phyloP scores from a whole-genome alignment of 2,888 invertebrate genomes.

The Neoitamus cyanurus region DNA sequence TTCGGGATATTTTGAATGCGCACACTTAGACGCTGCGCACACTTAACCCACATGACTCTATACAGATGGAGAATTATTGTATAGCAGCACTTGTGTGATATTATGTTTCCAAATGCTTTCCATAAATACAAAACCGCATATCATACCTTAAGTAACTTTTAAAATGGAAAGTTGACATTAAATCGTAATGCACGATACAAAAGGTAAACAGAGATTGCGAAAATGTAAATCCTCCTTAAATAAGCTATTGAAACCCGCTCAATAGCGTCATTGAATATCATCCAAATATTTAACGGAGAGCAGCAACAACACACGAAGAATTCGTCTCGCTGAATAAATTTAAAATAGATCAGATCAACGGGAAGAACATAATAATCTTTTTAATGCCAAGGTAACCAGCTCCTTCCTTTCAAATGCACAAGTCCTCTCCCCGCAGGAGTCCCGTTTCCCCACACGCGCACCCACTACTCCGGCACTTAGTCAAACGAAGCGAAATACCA shows the following conservation, averaged over 20 bases:
- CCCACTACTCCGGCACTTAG: slow-evolving; percentile 31
- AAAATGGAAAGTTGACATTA: too few relatives aligned
- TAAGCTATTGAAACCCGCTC: neutral
- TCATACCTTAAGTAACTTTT: too few relatives aligned
- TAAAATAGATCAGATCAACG: neutral
- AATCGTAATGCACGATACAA: neutral
- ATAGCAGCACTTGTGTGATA: too few relatives aligned
- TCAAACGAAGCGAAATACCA: slow-evolving; percentile 46
- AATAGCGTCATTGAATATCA: neutral
- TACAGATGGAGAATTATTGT: too few relatives aligned
- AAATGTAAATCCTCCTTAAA: neutral
- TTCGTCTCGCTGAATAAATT: neutral
- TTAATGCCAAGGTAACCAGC: neutral
- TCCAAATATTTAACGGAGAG: neutral
- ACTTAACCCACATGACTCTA: too few relatives aligned
- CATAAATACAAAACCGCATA: too few relatives aligned
- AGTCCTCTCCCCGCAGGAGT: neutral
- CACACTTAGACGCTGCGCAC: too few relatives aligned
- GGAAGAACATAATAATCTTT: neutral
- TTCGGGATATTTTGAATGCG: too few relatives aligned
- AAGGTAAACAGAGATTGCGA: neutral
- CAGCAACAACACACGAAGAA: neutral
- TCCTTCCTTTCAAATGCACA: neutral
- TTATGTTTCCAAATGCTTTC: too few relatives aligned
- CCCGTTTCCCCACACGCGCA: neutral